Percentiles rank a stretch among this genome's conserved stretches.
phyloP scores from a whole-genome alignment of 2,113 vertebrate species.

The Xenopus borealis region DNA sequence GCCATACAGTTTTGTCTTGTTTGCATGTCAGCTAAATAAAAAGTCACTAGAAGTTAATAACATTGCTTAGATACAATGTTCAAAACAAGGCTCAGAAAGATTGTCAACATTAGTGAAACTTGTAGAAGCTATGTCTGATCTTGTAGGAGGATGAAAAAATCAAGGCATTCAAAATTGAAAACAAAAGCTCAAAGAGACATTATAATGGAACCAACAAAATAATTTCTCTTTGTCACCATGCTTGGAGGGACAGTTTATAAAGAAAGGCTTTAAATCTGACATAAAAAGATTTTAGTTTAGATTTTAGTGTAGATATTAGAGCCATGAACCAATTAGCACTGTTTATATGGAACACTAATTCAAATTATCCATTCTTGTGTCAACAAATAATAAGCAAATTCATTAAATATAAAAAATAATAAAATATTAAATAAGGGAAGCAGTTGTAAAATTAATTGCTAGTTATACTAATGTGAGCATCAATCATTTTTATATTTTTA shows the following conservation, averaged over 20 bases:
- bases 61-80: not conserved
- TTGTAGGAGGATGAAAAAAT: not conserved
- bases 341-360: constrained; percentile 1
- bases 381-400: constrained; percentile 6
- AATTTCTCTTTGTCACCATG: not conserved
- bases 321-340: constrained; percentile 13
- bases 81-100: constrained; percentile 17
- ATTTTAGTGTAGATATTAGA: not conserved
- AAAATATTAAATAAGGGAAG: not conserved
- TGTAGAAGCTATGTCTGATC: not conserved
- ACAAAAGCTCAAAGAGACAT: not conserved
- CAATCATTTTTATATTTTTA: no score
- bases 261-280: not conserved
- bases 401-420: no score
- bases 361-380: not conserved
- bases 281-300: constrained; percentile 8
- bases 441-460: not conserved
- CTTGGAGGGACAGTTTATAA: not conserved
- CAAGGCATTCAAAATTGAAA: constrained; percentile 1
- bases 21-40: not conserved
- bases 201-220: constrained; percentile 6
- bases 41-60: not conserved
- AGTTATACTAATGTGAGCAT: not conserved
- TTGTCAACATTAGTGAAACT: constrained; percentile 23
- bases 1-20: not conserved